Base-by-base conservation (phyloP, 2,797 vertebrate genomes). In the Clarias laeviceps region DNA sequence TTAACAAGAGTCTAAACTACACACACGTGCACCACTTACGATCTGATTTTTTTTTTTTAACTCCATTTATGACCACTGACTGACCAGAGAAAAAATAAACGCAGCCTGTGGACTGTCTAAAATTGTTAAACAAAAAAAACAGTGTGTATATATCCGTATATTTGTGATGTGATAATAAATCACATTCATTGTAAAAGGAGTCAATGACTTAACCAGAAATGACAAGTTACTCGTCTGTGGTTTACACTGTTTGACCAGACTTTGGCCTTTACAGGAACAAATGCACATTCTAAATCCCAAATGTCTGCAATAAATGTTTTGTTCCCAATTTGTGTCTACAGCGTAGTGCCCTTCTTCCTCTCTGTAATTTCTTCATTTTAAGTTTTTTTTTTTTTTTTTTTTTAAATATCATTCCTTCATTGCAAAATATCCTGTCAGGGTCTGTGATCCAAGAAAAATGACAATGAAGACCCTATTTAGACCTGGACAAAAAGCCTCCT, bases 1-100 rank as follows among this genome's bases (percentile, higher is more conserved):
- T 90, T 88, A 92, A 94, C 92, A 92, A 92, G 90, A 89, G 91
- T 88, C 90, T 88, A 65, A 92, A 90, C 89, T 87, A 84, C 89
- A 88, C 90, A 50, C 9, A 45, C 45, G 32, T 9, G 66, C 68
- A 45, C 14, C 17, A 34, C 14, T 32, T 72, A 18, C 5, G 22
- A 50, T 65, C n/a, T 20, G 61, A 45, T 24, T 14, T 61, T 62
- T 57, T 6, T 37, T 22, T 78, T 54, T 34, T 34, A 59, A 4
- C 32, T 7, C 56, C 76, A 80, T 80, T 24, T 20, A 64, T 4
- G 3, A 11, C 61, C 15, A 27, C 11, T 4, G 2, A 5, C n/a
- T 20, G 4, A 12, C 24, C n/a, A 29, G 61, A 0, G 8, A 78
- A 29, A 29, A 50, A 18, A 72, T 12, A 45, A 5, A 14, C 70